Evolutionary conservation across 2,888 invertebrate species (phyloP).

Genomic region (Julus scanicus): DNA sequence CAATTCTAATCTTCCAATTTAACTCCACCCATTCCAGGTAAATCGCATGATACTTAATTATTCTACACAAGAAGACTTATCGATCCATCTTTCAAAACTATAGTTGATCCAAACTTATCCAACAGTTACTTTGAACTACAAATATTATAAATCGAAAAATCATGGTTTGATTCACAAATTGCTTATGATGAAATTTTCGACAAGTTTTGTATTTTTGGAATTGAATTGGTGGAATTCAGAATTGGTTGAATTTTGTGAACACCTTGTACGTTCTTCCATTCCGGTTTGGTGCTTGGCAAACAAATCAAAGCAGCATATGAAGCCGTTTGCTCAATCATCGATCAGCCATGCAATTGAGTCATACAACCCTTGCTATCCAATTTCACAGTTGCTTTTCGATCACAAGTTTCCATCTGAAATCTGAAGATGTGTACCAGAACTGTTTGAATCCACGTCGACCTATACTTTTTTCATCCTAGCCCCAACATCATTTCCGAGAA

Average conservation of each 20-base stretch:
- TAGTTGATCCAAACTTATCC: too few relatives aligned
- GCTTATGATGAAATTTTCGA: too few relatives aligned
- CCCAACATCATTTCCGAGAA: neutral
- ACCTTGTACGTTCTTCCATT: neutral
- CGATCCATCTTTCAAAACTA: too few relatives aligned
- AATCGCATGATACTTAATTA: too few relatives aligned
- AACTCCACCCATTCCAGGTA: too few relatives aligned
- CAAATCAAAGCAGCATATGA: neutral
- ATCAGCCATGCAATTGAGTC: neutral
- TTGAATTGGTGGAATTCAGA: too few relatives aligned
- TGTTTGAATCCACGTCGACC: neutral
- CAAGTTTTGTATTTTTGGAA: too few relatives aligned
- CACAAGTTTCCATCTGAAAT: constrained; percentile 25
- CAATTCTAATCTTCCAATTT: too few relatives aligned
- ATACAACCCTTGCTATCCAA: neutral
- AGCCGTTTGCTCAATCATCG: neutral
- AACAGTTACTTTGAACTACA: too few relatives aligned
- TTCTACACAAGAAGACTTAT: too few relatives aligned
- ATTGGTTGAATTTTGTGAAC: neutral
- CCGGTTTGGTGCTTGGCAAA: constrained; percentile 11
- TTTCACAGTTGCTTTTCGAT: constrained; percentile 36
- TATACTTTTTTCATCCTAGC: neutral
- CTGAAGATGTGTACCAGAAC: neutral
- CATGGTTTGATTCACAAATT: too few relatives aligned
- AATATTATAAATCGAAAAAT: too few relatives aligned